phyloP scores from a whole-genome alignment of 2,888 invertebrate genomes.

The Euproctis similis region DNA sequence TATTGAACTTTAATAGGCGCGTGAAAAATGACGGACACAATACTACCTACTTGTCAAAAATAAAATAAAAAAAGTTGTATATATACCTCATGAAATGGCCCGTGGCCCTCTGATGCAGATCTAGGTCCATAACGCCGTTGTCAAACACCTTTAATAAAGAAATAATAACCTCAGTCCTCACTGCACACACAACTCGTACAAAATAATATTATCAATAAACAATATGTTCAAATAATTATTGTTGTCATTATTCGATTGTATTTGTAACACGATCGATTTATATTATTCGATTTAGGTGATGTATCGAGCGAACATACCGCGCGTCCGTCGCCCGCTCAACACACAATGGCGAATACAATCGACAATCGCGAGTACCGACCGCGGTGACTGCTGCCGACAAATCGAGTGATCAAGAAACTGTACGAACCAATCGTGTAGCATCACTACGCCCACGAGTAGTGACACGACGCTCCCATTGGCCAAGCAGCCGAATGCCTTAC shows the following conservation, averaged over 20 bases:
- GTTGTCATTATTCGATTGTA: constrained; percentile 39
- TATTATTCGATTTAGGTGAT: constrained; percentile 50
- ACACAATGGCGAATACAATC: constrained; percentile 74
- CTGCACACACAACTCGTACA: constrained; percentile 43
- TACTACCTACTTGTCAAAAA: too few species aligned
- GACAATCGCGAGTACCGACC: constrained; percentile 69
- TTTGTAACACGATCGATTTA: constrained; percentile 48
- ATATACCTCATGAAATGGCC: constrained; percentile 84
- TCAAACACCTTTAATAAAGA: constrained; percentile 27
- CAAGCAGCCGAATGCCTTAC: constrained; percentile 72
- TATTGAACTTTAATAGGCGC: too few species aligned
- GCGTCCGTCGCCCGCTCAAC: constrained; percentile 53
- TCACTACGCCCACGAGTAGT: constrained; percentile 65
- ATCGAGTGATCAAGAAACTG: constrained; percentile 67
- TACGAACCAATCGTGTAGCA: constrained; percentile 51
- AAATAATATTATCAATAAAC: constrained; percentile 23
- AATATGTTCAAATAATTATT: constrained; percentile 28
- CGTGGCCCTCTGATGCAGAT: constrained; percentile 84
- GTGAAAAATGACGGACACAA: too few species aligned
- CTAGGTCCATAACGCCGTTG: constrained; percentile 81
- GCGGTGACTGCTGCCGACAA: constrained; percentile 66
- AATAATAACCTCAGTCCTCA: constrained; percentile 37
- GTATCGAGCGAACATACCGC: constrained; percentile 51
- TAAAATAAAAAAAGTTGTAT: constrained; percentile 7
- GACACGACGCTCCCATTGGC: constrained; percentile 60